Conservation (phyloP, 2,888 invertebrate species). For the Chalcis sispes region DNA sequence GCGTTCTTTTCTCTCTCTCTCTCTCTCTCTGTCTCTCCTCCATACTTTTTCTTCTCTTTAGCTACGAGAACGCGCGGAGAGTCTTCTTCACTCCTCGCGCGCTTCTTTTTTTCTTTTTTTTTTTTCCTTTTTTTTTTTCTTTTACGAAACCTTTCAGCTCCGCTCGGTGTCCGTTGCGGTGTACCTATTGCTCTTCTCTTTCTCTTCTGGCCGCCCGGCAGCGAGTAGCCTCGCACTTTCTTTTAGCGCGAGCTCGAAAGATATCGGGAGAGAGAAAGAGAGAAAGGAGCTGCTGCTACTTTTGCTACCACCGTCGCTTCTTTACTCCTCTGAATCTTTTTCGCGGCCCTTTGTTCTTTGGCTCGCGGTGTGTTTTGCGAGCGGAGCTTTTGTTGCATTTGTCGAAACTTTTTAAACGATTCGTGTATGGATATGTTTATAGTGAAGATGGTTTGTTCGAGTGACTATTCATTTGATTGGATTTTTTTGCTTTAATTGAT, state of each 20-base stretch:
- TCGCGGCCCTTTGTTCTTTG: conserved; percentile 49
- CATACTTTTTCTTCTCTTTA: no score
- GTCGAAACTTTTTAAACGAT: no score
- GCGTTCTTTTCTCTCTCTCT: conserved; percentile 12
- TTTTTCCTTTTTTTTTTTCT: conserved; percentile 44
- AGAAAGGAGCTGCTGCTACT: conserved; percentile 34
- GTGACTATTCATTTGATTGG: no score
- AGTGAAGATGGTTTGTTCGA: no score
- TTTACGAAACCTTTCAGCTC: conserved; percentile 24
- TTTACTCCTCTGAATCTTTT: neutral
- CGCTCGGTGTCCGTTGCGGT: conserved; percentile 29
- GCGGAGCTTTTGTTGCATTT: no score
- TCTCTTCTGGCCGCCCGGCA: conserved; percentile 17
- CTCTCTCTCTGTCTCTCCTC: conserved; percentile 40
- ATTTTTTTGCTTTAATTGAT: no score
- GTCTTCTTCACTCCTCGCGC: neutral
- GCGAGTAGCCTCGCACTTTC: conserved; percentile 44
- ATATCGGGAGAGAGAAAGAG: conserved; percentile 35
- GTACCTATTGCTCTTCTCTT: conserved; percentile 21
- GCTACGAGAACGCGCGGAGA: conserved; percentile 17
- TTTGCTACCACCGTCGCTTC: no score
- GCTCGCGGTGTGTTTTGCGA: neutral
- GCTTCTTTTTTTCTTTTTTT: conserved; percentile 6
- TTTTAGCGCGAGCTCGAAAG: conserved; percentile 42
- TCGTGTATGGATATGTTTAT: no score